Evolutionary conservation across 2,888 invertebrate species (phyloP).

Genomic region (Andrena fulva): DNA sequence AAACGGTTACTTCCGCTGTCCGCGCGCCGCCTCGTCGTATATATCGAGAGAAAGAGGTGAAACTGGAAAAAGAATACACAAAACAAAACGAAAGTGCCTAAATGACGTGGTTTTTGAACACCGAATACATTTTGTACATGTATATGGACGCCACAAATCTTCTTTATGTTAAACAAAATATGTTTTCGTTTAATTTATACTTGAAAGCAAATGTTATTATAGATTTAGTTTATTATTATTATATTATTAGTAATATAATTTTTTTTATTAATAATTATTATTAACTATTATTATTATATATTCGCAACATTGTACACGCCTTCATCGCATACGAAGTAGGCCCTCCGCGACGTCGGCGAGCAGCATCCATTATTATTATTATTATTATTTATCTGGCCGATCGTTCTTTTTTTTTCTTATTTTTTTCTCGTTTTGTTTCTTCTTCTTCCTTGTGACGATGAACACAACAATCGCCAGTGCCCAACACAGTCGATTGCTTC

Average conservation of each 20-base stretch:
- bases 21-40: slow-evolving; percentile 9
- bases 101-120: slow-evolving; percentile 79
- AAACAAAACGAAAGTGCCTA: slow-evolving; percentile 68
- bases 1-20: slow-evolving; percentile 14
- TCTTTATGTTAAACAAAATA: slow-evolving; percentile 70
- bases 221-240: slow-evolving; percentile 79
- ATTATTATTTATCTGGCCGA: slow-evolving; percentile 57
- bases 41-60: slow-evolving; percentile 18
- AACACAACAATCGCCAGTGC: slow-evolving; percentile 21
- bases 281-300: slow-evolving; percentile 58
- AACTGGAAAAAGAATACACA: neutral
- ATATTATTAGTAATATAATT: slow-evolving; percentile 67
- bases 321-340: slow-evolving; percentile 44
- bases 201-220: slow-evolving; percentile 79
- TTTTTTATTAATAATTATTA: slow-evolving; percentile 66
- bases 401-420: slow-evolving; percentile 42
- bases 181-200: slow-evolving; percentile 82
- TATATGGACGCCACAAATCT: slow-evolving; percentile 72
- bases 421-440: slow-evolving; percentile 34
- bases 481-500: slow-evolving; percentile 43
- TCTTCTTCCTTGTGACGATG: slow-evolving; percentile 14
- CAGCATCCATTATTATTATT: slow-evolving; percentile 37
- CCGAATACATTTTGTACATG: slow-evolving; percentile 79
- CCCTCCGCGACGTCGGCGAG: slow-evolving; percentile 14
- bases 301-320: slow-evolving; percentile 46